These are phyloP conservation scores for Clusia tigrina DNA, from an alignment of 2,888 invertebrate genomes.

Conservation along the genomic window DNA sequence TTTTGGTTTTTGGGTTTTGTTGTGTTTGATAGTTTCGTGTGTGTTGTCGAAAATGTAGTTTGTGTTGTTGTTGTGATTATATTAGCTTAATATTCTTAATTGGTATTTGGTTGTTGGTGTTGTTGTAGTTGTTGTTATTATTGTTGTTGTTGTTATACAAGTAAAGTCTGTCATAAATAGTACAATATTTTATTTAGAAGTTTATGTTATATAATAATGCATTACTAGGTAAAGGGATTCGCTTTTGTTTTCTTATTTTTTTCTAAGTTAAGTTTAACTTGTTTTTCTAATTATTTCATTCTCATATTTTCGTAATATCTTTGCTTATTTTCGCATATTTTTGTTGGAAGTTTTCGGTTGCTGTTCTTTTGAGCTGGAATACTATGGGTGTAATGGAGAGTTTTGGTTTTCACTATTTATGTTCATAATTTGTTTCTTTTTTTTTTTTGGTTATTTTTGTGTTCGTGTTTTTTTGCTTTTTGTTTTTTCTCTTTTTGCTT, in stretches of 20 bases:
- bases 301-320: slow-evolving; percentile 35
- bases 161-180: slow-evolving; percentile 29
- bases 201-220: too few relatives aligned
- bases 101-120: not conserved
- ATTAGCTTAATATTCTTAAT: not conserved
- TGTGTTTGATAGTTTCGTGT: too few relatives aligned
- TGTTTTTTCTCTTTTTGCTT: too few relatives aligned
- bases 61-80: slow-evolving; percentile 5
- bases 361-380: slow-evolving; percentile 29
- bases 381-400: slow-evolving; percentile 42
- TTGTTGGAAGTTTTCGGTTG: slow-evolving; percentile 25
- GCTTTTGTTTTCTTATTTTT: slow-evolving; percentile 4
- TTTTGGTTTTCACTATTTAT: slow-evolving; percentile 15
- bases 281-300: slow-evolving; percentile 2
- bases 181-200: not conserved
- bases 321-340: slow-evolving; percentile 40
- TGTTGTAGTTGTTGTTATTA: not conserved
- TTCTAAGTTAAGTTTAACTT: slow-evolving; percentile 21
- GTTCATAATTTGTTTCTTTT: slow-evolving; percentile 25
- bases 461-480: slow-evolving; percentile 19
- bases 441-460: slow-evolving; percentile 30
- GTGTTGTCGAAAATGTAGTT: too few relatives aligned
- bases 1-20: too few relatives aligned
- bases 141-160: not conserved
- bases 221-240: not conserved